Percentiles rank a stretch among this genome's conserved stretches.
phyloP scores from a whole-genome alignment of 1,140 invertebrate species.

The Stratiolaelaps scimitus region DNA sequence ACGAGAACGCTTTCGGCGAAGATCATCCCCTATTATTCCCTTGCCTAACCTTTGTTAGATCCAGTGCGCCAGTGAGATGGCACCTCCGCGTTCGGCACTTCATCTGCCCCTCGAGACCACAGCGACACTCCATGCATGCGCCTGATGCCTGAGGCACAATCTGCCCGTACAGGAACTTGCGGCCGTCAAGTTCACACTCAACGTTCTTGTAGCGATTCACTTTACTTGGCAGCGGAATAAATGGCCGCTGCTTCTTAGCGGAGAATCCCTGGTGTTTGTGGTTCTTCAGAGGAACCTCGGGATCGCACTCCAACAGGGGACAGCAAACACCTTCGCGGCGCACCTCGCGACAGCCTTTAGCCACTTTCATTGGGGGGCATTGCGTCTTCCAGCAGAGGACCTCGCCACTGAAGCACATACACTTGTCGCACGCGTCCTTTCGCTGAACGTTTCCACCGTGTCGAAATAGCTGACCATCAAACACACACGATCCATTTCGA shows the following conservation, averaged over 20 bases:
- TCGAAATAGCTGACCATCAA: conserved; percentile 16
- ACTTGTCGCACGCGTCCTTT: conserved; percentile 10
- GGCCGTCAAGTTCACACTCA: conserved; percentile 12
- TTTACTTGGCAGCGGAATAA: conserved; percentile 11
- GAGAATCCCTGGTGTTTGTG: conserved; percentile 11
- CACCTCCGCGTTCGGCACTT: conserved; percentile 15
- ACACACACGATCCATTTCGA: conserved; percentile 15
- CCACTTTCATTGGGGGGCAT: conserved; percentile 11
- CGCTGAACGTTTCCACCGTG: conserved; percentile 18
- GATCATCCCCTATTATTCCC: too few relatives aligned
- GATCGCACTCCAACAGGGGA: conserved; percentile 8
- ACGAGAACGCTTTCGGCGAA: too few relatives aligned
- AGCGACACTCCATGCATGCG: conserved; percentile 19
- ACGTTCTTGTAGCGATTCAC: conserved; percentile 4
- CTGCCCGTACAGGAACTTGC: conserved; percentile 13
- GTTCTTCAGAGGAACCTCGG: conserved; percentile 22
- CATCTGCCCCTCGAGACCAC: conserved; percentile 6
- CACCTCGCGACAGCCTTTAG: conserved; percentile 13
- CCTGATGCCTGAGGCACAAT: conserved; percentile 13
- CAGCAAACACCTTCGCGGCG: conserved; percentile 11
- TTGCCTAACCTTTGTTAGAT: background rate
- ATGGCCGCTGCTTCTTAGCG: conserved; percentile 13
- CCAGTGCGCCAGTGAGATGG: conserved; percentile 2
- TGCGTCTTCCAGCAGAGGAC: conserved; percentile 20
- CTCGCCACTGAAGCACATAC: conserved; percentile 22